Evolutionary conservation across 1,140 invertebrate species (phyloP), one percentile per base, ranked within the genome.

Genomic region (Hyposmocoma kahamanoa): DNA sequence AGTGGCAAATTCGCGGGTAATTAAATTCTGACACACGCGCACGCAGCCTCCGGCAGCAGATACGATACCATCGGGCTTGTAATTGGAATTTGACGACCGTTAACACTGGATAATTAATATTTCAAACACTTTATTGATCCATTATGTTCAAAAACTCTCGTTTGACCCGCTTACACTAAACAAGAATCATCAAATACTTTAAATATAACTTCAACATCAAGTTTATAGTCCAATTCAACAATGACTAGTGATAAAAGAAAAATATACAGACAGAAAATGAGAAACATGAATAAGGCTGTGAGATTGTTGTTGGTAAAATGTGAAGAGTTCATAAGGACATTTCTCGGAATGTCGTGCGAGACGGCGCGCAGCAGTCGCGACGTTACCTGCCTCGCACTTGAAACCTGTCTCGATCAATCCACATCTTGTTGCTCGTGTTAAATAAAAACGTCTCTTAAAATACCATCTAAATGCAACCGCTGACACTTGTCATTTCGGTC

Each of bases 391-490:
- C 24, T 11, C 24, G 67, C 75, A 77, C 79, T 85, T 68, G 60
- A 82, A 85, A 85, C 82, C 82, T 74, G 82, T 83, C 82, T 74
- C 76, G 74, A 85, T 85, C 77, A 83, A 84, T 84, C 78, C 78
- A 72, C 64, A 72, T 77, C 79, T 84, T 78, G 74, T 78, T 84
- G 77, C 66, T 84, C 79, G 70, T 78, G 70, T 82, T 79, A 73
- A 81, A 84, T 80, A 84, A 84, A 83, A 84, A 84, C 71, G 62
- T 72, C 75, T 77, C 57, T 82, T 77, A 77, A 84, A 80, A 82
- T 84, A 78, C 78, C 80, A 82, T 59, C 62, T 66, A 70, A 77
- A 77, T 72, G 78, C 73, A 60, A 65, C 55, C 64, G 59, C 67
- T 79, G 75, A 81, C 81, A 84, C 81, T 84, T 74, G 77, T 84